Base-by-base conservation (phyloP, 2,113 vertebrate species). In the Phrynosoma platyrhinos region DNA sequence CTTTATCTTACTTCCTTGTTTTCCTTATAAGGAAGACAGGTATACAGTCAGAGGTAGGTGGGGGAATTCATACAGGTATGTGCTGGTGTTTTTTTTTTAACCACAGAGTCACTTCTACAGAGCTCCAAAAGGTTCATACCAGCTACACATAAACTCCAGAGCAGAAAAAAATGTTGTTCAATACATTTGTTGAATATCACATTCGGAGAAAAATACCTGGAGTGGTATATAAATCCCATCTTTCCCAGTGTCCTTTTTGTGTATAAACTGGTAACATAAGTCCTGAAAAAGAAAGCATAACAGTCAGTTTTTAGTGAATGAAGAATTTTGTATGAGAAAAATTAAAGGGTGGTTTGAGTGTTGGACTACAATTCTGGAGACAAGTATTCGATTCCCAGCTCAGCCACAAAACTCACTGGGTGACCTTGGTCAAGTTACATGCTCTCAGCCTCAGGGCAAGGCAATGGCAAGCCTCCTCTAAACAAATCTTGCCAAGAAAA, bases 1-100 rank as follows among this genome's bases (percentile, higher is more conserved):
- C 52, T 75, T 87, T 85, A 62, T 84, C 75, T 94, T 93, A 98
- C 98, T 98, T 99, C 99, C 98, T 98, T 97, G 96, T 98, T 98
- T 94, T 93, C 97, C 97, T 97, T 97, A 97, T 97, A 97, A 97
- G 97, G 96, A 96, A 95, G 66, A 93, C 97, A 98, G 98, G 98
- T 97, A 98, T 96, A 93, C 87, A 64, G 84, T 91, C 90, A 93
- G 92, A 94, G 95, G 94, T 94, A 95, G 95, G 93, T 94, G 95
- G 96, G 92, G 96, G 94, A 95, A 95, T 92, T 95, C 95, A 92
- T 95, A 94, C 96, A 97, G 95, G 96, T 92, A 94, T 93, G 94
- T 93, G 90, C 94, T 94, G 89, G 95, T 88, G 1, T 1, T 79
- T 91, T 87, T 94, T 74, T 69, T 81, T 87, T 69, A 84, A 78